Evolutionary conservation across 2,888 invertebrate genomes (phyloP), one percentile per base, ranked within the genome.

Genomic region (Melieria crassipennis): DNA sequence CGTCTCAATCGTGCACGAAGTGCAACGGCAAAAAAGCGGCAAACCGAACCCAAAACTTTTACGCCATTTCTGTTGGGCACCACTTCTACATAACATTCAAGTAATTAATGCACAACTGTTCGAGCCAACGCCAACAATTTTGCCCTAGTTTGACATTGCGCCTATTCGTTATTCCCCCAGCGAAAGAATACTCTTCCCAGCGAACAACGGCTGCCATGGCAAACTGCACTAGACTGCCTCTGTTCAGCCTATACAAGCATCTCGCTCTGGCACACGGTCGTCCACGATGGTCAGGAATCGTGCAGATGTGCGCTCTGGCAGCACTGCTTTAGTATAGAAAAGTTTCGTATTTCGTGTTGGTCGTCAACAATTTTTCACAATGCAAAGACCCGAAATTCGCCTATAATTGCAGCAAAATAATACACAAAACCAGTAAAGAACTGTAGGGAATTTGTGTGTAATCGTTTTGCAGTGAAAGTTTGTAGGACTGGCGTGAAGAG

Each of bases 341-440:
- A 73, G 73, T 73, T 73, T 70, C 73, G 68, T 67, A 73, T 73
- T 73, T 73, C 70, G 67, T 65, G 70, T 69, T 70, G 60, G 58
- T 70, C 64, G 70, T 70, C 73, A 73, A 73, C 73, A 73, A 67
- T 70, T 73, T 73, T 66, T 69, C 67, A 57, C 62, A 63, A 67
- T 61, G 67, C 55, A 64, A 72, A 73, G 45, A 67, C 60, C 45
- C 43, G 43, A 60, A 67, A 50, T 60, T 56, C 56, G 47, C 45
- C 11, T 61, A 13, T 5, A 45, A 67, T 45, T 60, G 10, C 11
- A 7, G 50, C 55, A 30, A 60, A 30, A 52, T 52, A 52, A 67
- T 52, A 13, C 11, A 48, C 50, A 43, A n/a, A 66, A 48, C n/a
- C 42, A 11, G 42, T 58, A 13, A 7, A 58, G 50, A 58, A 58